Percentiles rank a stretch among this genome's conserved stretches.
Conservation (phyloP, 2,113 vertebrate genomes). For the Ameiurus melas region DNA sequence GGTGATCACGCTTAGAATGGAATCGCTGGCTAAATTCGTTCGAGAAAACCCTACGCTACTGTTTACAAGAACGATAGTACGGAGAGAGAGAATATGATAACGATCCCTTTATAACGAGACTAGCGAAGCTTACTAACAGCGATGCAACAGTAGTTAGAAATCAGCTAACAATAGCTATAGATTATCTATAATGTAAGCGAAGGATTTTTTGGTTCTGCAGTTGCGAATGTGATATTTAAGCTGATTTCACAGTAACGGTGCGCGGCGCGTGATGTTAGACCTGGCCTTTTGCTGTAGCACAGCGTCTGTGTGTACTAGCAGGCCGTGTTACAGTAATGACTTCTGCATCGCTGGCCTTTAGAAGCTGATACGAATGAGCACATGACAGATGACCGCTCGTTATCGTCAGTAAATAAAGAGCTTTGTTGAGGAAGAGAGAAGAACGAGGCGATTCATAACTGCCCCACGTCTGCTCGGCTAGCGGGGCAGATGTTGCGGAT, state of each 20-base stretch:
- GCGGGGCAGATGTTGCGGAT: conserved; percentile 74
- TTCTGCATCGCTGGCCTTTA: conserved; percentile 39
- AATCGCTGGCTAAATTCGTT: background rate
- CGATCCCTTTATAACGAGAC: background rate
- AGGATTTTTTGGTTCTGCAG: background rate
- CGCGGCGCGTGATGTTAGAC: background rate
- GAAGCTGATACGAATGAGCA: conserved; percentile 34
- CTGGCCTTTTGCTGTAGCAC: background rate
- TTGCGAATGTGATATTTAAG: background rate
- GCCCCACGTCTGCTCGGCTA: conserved; percentile 63
- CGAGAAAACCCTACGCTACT: background rate
- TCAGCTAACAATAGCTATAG: background rate
- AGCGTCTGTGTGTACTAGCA: conserved; percentile 10
- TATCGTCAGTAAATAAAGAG: conserved; percentile 50
- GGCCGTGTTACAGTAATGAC: conserved; percentile 36
- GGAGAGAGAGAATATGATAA: background rate
- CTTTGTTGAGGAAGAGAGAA: conserved; percentile 53
- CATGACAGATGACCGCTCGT: conserved; percentile 54
- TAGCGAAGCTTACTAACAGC: background rate
- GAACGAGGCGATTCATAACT: conserved; percentile 57
- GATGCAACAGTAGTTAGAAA: background rate
- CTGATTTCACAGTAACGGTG: background rate
- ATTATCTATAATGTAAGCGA: background rate
- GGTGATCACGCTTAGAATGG: background rate
- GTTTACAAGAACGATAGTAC: background rate